Evolutionary conservation across 1,140 invertebrate species (phyloP).

Genomic region (Parasteatoda tepidariorum): DNA sequence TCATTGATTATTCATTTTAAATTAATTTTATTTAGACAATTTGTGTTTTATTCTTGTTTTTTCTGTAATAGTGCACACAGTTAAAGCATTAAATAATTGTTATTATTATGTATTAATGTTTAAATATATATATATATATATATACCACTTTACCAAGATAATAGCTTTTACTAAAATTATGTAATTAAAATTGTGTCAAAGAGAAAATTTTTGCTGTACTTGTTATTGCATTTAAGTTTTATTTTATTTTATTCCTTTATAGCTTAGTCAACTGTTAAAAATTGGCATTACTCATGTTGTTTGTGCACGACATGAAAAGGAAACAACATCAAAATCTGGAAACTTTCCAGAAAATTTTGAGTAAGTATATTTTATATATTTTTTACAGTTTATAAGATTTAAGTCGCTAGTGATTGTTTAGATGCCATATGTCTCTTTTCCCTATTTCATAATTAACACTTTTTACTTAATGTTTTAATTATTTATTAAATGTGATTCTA

Average conservation of each 20-base stretch:
- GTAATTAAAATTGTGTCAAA: background rate
- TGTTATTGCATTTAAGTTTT: background rate
- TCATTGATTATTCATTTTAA: no score
- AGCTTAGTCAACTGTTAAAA: background rate
- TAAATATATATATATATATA: background rate
- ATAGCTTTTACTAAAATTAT: background rate
- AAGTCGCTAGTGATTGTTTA: background rate
- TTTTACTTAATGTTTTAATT: background rate
- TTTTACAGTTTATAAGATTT: background rate
- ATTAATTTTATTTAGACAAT: no score
- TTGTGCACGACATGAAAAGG: conserved; percentile 13
- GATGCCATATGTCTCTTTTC: background rate
- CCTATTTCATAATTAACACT: background rate
- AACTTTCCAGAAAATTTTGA: conserved; percentile 24
- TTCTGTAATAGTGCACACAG: background rate
- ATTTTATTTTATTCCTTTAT: background rate
- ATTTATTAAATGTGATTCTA: background rate
- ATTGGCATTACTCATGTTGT: conserved; percentile 34
- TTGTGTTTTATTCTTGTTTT: background rate
- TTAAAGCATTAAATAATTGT: background rate
- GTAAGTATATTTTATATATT: background rate
- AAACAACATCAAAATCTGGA: background rate
- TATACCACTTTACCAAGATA: background rate
- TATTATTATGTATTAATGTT: background rate
- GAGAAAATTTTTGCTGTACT: background rate